phyloP scores from a whole-genome alignment of 2,113 vertebrate species.

The Dromiciops gliroides region DNA sequence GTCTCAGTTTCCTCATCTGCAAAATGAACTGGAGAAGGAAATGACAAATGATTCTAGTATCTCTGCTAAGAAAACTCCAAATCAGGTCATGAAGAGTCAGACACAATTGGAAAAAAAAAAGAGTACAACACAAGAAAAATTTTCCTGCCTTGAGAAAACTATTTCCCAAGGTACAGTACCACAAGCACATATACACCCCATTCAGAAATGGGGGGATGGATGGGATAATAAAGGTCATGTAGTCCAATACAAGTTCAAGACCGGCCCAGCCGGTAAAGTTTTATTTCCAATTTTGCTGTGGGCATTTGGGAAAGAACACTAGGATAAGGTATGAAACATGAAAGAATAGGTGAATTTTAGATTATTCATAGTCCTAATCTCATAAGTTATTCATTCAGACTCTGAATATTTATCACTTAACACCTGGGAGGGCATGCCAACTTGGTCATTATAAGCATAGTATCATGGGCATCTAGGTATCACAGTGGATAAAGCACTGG shows the following conservation, averaged over 20 bases:
- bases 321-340: not conserved
- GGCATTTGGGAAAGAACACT: not conserved
- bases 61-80: not conserved
- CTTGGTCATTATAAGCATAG: not conserved
- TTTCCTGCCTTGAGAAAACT: too few relatives aligned
- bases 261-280: not conserved
- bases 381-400: not conserved
- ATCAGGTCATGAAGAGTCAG: not conserved
- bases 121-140: too few relatives aligned
- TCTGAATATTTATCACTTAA: not conserved
- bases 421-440: not conserved
- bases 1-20: too few relatives aligned
- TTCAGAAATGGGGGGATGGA: too few relatives aligned
- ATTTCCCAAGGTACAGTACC: too few relatives aligned
- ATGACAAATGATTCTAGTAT: too few relatives aligned
- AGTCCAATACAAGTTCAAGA: not conserved
- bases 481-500: too few relatives aligned
- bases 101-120: not conserved
- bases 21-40: too few relatives aligned
- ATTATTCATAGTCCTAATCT: not conserved
- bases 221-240: not conserved
- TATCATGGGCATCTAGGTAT: too few relatives aligned
- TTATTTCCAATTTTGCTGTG: not conserved
- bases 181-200: too few relatives aligned
- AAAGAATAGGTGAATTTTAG: not conserved